Evolutionary conservation across 1,140 invertebrate genomes (phyloP).

Genomic region (Pantala flavescens): DNA sequence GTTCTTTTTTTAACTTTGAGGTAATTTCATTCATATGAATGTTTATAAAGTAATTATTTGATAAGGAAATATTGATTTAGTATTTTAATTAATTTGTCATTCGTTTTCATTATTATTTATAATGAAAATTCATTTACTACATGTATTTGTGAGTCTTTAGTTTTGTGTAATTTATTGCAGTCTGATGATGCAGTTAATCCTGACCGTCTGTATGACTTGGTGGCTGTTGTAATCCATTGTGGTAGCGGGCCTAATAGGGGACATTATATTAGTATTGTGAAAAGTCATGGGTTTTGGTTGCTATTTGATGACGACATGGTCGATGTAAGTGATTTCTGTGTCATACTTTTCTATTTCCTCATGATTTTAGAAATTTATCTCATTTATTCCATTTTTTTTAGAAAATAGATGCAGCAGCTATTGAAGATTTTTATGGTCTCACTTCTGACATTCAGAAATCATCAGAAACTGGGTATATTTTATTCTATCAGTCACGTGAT

Average conservation of each 20-base stretch:
- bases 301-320: conserved; percentile 99
- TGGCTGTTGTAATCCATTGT: conserved; percentile 98
- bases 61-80: no score
- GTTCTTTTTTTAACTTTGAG: no score
- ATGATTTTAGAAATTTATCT: background rate
- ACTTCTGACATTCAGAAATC: conserved; percentile 97
- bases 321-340: conserved; percentile 63
- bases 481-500: conserved; percentile 98
- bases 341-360: conserved; percentile 16
- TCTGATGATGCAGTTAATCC: conserved; percentile 96
- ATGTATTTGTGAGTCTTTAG: no score
- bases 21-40: no score
- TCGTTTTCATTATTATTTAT: no score
- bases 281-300: conserved; percentile 97
- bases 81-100: no score
- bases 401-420: conserved; percentile 98
- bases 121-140: no score
- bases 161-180: conserved; percentile 41
- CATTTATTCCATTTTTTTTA: conserved; percentile 37
- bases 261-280: conserved; percentile 99
- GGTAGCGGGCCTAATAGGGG: conserved; percentile 97
- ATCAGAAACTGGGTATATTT: conserved; percentile 97
- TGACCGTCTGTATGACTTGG: conserved; percentile 94
- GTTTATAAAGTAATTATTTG: no score
- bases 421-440: conserved; percentile 99